Evolutionary conservation across 2,888 invertebrate genomes (phyloP).

Genomic region (Dynastes grantii): DNA sequence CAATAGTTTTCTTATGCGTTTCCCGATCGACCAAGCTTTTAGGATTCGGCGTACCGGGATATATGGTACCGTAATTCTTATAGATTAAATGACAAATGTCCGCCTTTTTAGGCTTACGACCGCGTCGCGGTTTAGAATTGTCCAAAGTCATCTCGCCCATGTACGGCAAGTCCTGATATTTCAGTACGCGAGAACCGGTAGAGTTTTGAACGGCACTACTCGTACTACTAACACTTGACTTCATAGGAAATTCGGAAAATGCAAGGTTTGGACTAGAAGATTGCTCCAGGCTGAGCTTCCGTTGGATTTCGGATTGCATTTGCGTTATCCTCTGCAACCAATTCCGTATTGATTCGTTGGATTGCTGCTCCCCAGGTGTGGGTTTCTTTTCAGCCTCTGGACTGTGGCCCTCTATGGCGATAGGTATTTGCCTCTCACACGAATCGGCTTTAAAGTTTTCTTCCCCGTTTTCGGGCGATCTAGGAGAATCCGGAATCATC

Average conservation of each 20-base stretch:
- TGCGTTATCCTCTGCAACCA: constrained; percentile 85
- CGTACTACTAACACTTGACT: constrained; percentile 61
- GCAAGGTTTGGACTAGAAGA: constrained; percentile 34
- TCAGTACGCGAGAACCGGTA: constrained; percentile 73
- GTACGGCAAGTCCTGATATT: constrained; percentile 89
- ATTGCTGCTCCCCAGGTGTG: constrained; percentile 69
- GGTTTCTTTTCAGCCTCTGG: constrained; percentile 53
- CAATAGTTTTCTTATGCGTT: constrained; percentile 50
- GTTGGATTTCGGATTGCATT: constrained; percentile 76
- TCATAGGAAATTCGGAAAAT: constrained; percentile 52
- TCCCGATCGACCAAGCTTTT: constrained; percentile 71
- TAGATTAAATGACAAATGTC: constrained; percentile 94
- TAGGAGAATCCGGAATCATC: constrained; percentile 71
- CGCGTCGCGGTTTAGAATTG: constrained; percentile 88
- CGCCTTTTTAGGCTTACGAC: constrained; percentile 92
- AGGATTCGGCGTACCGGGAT: constrained; percentile 81
- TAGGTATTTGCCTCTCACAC: neutral
- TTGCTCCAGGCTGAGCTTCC: constrained; percentile 61
- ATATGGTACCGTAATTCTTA: constrained; percentile 91
- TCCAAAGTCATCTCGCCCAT: constrained; percentile 95
- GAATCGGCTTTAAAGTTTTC: constrained; percentile 33
- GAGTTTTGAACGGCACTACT: constrained; percentile 63
- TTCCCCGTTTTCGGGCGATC: constrained; percentile 71
- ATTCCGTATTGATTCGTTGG: constrained; percentile 80
- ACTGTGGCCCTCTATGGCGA: neutral